Conservation (phyloP, 2,797 vertebrate genomes). For the Brotula barbata region DNA sequence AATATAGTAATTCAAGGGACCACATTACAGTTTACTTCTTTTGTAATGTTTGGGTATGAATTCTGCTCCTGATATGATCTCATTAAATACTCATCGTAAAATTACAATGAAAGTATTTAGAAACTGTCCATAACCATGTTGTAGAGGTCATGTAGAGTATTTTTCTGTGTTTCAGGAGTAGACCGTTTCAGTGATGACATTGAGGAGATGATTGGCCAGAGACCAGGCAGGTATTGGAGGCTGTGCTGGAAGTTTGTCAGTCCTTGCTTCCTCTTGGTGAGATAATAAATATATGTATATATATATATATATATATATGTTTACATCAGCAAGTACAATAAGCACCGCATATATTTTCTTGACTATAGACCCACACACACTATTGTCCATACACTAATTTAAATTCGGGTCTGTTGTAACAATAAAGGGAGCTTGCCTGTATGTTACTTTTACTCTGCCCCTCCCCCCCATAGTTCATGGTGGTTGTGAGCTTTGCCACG, state of each 20-base stretch:
- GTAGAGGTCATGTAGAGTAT: not conserved
- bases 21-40: not conserved
- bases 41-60: not conserved
- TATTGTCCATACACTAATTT: too few species aligned
- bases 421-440: too few species aligned
- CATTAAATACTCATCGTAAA: not conserved
- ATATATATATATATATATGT: too few species aligned
- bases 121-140: not conserved
- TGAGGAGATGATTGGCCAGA: slow-evolving; percentile 88
- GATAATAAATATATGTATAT: slow-evolving; percentile 14
- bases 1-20: not conserved
- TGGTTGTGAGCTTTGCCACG: slow-evolving; percentile 87
- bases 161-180: slow-evolving; percentile 79
- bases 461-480: slow-evolving; percentile 81
- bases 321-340: not conserved
- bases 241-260: slow-evolving; percentile 94
- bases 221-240: slow-evolving; percentile 88
- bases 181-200: slow-evolving; percentile 91
- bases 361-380: too few species aligned
- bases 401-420: too few species aligned
- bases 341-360: too few species aligned
- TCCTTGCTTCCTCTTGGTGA: slow-evolving; percentile 90
- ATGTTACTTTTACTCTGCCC: too few species aligned
- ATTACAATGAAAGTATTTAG: too few species aligned
- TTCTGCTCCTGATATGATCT: not conserved